Base-by-base conservation (phyloP, 1,140 invertebrate genomes). In the Drosophila willistoni region DNA sequence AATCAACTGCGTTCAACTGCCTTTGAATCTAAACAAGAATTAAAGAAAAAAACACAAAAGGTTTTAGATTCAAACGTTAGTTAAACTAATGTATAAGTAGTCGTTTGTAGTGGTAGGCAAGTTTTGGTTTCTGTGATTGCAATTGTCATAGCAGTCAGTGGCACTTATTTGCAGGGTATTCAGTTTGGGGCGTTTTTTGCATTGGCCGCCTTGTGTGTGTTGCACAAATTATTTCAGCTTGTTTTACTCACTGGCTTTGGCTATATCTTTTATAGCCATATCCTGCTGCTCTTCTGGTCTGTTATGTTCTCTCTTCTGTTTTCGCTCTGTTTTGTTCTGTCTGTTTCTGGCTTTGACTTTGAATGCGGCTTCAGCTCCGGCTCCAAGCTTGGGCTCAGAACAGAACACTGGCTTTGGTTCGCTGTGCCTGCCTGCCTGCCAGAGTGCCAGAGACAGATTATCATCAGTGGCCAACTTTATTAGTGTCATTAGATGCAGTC, bases 401-500 rank as follows among this genome's bases (percentile, higher is more conserved):
- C 34, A 12, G 29, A 47, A 47, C 44, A 47, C 44, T 47, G 44
- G 55, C 55, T 36, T 57, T 17, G n/a, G n/a, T 10, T 22, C 7
- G 34, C 34, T 36, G 7, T 13, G 36, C 41, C 33, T 64, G 17
- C 12, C 55, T 13, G 36, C 41, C 33, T 64, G 17, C 12, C 55
- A 19, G 69, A 81, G 78, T 78, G 81, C 82, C 78, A 81, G 78
- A 86, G 81, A 84, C 81, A 84, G 82, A 84, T 84, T 84, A 84
- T 81, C 81, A 86, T 84, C 81, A 84, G 81, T 85, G 82, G 81
- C 78, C 78, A 84, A 86, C 82, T 84, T 84, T 85, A 84, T 84
- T 84, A 86, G 81, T 84, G 81, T 84, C 81, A 84, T 84, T 84
- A 84, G 81, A 84, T 84, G 81, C 81, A 84, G 82, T 86, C 81